Conservation (phyloP, 2,113 vertebrate species). For the Engraulis encrasicolus region DNA sequence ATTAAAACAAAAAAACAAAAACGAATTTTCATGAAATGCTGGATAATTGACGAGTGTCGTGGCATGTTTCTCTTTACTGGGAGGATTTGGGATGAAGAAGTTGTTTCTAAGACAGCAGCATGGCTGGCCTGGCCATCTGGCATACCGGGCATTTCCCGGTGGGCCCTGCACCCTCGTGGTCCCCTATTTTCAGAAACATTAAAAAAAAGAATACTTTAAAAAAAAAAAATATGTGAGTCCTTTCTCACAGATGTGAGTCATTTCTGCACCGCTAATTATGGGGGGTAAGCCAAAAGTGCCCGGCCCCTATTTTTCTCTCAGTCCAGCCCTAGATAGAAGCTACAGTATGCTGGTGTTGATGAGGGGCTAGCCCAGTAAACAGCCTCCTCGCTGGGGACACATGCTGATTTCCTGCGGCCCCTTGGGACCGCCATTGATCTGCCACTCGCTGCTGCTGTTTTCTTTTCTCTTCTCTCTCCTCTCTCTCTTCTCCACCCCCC, state of each 20-base stretch:
- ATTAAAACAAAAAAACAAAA: not conserved
- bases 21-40: not conserved
- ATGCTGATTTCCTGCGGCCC: not conserved
- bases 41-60: not conserved
- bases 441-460: not conserved
- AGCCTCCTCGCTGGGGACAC: not conserved
- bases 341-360: not conserved
- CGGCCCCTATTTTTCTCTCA: too few species aligned
- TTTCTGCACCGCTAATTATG: too few species aligned
- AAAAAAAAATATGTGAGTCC: too few species aligned
- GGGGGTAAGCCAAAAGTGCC: too few species aligned
- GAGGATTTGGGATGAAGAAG: too few species aligned
- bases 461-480: not conserved
- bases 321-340: not conserved
- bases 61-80: not conserved
- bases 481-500: not conserved
- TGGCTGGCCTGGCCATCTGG: too few species aligned
- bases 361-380: not conserved
- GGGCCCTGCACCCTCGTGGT: too few species aligned
- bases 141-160: too few species aligned
- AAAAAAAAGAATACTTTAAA: too few species aligned
- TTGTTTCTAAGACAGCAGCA: too few species aligned
- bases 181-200: too few species aligned
- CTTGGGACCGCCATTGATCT: constrained; percentile 17
- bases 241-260: too few species aligned